A percentile compares a stretch with the other conserved stretches of the same genome.
These are phyloP conservation scores for Acropora yongei DNA, from an alignment of 64 coral and sea anemone species.

Conservation along the genomic window DNA sequence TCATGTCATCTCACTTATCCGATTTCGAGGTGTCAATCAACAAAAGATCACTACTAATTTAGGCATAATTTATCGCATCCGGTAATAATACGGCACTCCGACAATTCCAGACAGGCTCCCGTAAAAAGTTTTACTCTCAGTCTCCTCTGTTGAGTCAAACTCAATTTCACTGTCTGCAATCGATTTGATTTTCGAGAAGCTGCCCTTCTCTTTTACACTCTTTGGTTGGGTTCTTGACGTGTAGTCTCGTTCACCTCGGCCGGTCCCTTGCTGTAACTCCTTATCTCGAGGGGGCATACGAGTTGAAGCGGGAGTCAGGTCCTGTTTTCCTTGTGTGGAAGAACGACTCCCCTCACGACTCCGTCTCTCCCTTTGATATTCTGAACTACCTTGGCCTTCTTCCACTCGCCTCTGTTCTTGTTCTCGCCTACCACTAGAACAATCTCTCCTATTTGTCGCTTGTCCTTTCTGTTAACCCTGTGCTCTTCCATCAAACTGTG, in stretches of 20 bases:
- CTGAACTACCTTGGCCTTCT: too few species aligned
- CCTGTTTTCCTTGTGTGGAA: neutral
- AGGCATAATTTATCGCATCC: too few species aligned
- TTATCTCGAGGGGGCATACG: neutral
- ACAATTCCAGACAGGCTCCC: neutral
- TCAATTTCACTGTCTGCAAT: neutral
- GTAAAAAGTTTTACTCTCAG: neutral
- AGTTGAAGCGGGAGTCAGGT: neutral
- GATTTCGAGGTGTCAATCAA: too few species aligned
- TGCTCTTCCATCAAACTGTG: constrained; percentile 68
- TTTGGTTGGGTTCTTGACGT: neutral
- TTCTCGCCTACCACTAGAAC: too few species aligned
- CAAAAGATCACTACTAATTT: too few species aligned
- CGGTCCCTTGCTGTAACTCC: neutral
- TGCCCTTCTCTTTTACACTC: neutral
- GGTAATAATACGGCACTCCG: neutral
- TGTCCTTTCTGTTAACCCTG: constrained; percentile 36
- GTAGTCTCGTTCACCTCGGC: neutral
- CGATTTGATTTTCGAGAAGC: neutral
- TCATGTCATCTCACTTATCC: too few species aligned
- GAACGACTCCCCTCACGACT: constrained; percentile 4
- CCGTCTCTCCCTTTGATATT: neutral
- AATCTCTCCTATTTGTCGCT: too few species aligned
- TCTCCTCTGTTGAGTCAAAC: neutral
- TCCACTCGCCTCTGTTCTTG: too few species aligned